Evolutionary conservation across 2,888 invertebrate genomes (phyloP).

Genomic region (Ceramica pisi): DNA sequence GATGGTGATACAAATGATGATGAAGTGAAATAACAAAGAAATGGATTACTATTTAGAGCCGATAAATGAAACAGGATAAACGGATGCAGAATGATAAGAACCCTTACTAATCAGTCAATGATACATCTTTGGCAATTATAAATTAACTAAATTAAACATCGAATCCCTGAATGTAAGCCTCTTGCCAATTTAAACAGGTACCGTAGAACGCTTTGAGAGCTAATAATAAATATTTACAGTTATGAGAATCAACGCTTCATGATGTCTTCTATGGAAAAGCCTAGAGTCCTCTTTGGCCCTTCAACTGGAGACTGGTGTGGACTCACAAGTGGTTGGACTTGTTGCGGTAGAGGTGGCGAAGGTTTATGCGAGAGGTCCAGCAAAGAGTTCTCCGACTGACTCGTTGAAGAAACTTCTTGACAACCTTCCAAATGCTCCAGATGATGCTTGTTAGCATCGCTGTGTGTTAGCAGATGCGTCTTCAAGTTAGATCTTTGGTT

Average conservation of each 20-base stretch:
- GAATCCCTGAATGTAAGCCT: slow-evolving; percentile 60
- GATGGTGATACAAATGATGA: slow-evolving; percentile 52
- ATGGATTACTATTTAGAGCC: slow-evolving; percentile 28
- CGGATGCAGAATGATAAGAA: slow-evolving; percentile 61
- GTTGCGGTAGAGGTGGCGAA: slow-evolving; percentile 78
- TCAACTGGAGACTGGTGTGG: slow-evolving; percentile 84
- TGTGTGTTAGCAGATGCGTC: slow-evolving; percentile 96
- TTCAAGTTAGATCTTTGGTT: slow-evolving; percentile 98
- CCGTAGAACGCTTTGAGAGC: slow-evolving; percentile 58
- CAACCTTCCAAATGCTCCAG: slow-evolving; percentile 88
- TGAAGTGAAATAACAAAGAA: slow-evolving; percentile 64
- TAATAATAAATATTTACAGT: slow-evolving; percentile 67
- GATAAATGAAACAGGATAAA: slow-evolving; percentile 57
- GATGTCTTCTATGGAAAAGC: slow-evolving; percentile 97
- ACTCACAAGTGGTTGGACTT: slow-evolving; percentile 76
- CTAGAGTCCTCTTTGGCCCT: slow-evolving; percentile 89
- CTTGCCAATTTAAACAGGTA: slow-evolving; percentile 66
- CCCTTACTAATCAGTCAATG: slow-evolving; percentile 73
- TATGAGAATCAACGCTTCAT: slow-evolving; percentile 93
- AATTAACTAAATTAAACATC: slow-evolving; percentile 67
- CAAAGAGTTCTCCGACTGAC: slow-evolving; percentile 87
- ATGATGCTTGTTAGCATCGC: slow-evolving; percentile 91
- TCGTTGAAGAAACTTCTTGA: slow-evolving; percentile 89
- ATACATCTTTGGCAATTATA: slow-evolving; percentile 80
- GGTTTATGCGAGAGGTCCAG: slow-evolving; percentile 91